Base-by-base conservation (phyloP, 2,888 invertebrate genomes). In the Ophion slaviceki region DNA sequence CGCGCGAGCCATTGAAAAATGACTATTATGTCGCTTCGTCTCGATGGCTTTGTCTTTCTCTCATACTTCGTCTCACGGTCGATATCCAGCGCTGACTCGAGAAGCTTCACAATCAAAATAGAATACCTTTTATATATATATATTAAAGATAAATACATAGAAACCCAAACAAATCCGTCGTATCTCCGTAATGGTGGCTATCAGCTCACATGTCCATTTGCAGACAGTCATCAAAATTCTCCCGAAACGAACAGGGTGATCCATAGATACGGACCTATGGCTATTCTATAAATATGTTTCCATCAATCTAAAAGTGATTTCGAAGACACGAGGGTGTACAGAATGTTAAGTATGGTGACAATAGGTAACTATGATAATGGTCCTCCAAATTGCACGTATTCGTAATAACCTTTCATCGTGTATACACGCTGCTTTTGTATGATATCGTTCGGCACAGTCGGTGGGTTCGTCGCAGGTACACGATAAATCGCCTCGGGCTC, bases 61-160 rank as follows among this genome's bases (percentile, higher is more conserved):
- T 20, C 14, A 62, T 47, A 78, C 40, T 74, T 47, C 62, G 24
- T 61, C 45, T 7, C 14, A 47, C 40, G 84, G 66, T 76, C 80
- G 80, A 84, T 66, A 64, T 64, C 28, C 45, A 17, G 64, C 71
- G 66, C 75, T 76, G 24, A 24, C 24, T 24, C 47, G 64, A 59
- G 66, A 70, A 68, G 59, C 57, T 71, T 59, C 28, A 24, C 10
- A 71, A 66, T 80, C 64, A 75, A 84, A 84, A 80, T 80, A 75
- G 80, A 71, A 68, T 67, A 28, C 11, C 45, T 10, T 45, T 1
- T 71, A 24, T 36, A 59, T 70, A 7, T 68, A 20, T 68, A 11
- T 45, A 47, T 61, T 66, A 3, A 47, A 47, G 10, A 14, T 2
- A 14, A 17, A 14, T 17, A 7, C 7, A 40, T 7, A 40, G 40